Conservation (phyloP, 2,797 vertebrate genomes). For the Huso huso region DNA sequence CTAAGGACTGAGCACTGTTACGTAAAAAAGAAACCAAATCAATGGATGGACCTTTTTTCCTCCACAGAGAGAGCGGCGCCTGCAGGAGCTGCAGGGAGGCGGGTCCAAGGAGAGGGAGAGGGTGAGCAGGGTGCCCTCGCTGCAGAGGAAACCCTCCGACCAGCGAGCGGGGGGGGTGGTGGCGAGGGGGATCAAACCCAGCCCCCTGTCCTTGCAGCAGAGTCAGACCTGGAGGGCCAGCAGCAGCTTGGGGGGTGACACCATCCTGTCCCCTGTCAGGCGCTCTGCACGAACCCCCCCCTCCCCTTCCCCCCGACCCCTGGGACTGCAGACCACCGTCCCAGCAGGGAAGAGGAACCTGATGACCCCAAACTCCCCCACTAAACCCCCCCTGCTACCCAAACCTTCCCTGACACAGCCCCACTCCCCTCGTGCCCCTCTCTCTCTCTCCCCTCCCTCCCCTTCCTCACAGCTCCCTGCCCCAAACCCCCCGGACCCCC, state of each 20-base stretch:
- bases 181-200: conserved; percentile 17
- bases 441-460: no score
- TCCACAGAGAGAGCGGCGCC: conserved; percentile 52
- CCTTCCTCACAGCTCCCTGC: no score
- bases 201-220: conserved; percentile 1
- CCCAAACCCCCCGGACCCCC: no score
- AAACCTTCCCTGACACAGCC: not conserved
- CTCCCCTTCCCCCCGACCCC: not conserved
- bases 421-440: no score
- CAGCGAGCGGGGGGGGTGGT: conserved; percentile 14
- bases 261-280: conserved; percentile 12
- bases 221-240: conserved; percentile 16
- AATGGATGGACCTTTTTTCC: no score
- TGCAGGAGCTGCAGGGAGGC: conserved; percentile 36
- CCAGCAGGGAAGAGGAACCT: not conserved
- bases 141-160: conserved; percentile 54
- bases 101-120: conserved; percentile 39
- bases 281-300: not conserved
- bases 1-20: no score
- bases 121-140: conserved; percentile 50
- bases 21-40: no score
- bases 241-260: conserved; percentile 18
- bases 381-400: not conserved
- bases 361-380: not conserved
- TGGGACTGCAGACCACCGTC: not conserved